A percentile compares a stretch with the other conserved stretches of the same genome.
These are phyloP conservation scores for Drosophila mimetica DNA, from an alignment of 2,888 invertebrate species.

Conservation along the genomic window DNA sequence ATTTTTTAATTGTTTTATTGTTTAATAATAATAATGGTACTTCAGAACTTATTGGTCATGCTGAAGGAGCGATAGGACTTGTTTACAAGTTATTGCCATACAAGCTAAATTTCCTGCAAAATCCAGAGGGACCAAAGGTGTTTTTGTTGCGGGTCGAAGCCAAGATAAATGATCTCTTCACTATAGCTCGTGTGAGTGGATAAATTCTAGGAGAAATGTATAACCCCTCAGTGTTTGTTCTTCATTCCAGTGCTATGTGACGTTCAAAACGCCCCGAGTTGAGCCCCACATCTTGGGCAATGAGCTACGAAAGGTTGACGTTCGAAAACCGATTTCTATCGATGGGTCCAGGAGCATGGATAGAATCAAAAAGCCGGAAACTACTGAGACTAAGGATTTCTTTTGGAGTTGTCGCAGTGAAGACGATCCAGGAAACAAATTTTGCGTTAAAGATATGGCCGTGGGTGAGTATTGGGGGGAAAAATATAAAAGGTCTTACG, in stretches of 20 bases:
- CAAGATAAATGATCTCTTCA: not conserved
- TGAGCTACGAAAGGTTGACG: slow-evolving; percentile 10
- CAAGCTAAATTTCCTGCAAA: not conserved
- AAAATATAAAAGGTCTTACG: no score
- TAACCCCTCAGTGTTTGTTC: not conserved
- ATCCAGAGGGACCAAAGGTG: no score
- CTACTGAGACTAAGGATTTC: not conserved
- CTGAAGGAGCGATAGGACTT: not conserved
- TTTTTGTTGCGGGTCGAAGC: slow-evolving; percentile 9
- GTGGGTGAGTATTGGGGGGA: slow-evolving; percentile 22
- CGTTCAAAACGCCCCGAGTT: not conserved
- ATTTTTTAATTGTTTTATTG: no score
- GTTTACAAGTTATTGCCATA: slow-evolving; percentile 14
- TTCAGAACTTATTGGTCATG: no score
- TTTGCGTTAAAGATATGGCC: slow-evolving; percentile 16
- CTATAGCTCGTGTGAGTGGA: slow-evolving; percentile 45
- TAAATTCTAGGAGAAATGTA: not conserved
- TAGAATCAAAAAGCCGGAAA: not conserved
- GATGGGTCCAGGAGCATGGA: slow-evolving; percentile 17
- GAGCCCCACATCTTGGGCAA: slow-evolving; percentile 25
- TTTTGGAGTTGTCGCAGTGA: slow-evolving; percentile 22
- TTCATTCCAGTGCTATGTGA: slow-evolving; percentile 37
- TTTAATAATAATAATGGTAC: no score
- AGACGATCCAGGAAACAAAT: slow-evolving; percentile 18
- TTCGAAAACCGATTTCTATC: not conserved